A percentile compares a stretch with the other conserved stretches of the same genome.
phyloP scores from a whole-genome alignment of 92 coral and sea anemone genomes.

The Parazoanthus swiftii region DNA sequence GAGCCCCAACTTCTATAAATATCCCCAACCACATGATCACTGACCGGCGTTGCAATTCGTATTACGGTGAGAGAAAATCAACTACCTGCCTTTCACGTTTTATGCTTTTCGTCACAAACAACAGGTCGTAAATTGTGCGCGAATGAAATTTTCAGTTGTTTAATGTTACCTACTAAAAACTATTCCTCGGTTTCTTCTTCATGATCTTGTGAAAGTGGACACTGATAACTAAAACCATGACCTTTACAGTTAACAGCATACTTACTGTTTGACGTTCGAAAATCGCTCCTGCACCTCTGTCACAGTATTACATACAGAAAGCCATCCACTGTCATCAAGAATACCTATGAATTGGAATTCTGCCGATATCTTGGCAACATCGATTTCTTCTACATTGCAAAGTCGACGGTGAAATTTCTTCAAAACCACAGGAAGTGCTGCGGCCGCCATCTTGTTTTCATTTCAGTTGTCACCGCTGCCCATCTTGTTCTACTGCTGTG shows the following conservation, averaged over 20 bases:
- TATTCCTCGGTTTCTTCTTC: background rate
- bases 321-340: slow-evolving; percentile 44
- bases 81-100: background rate
- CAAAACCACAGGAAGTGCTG: slow-evolving; percentile 71
- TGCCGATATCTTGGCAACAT: slow-evolving; percentile 49
- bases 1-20: no score
- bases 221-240: no score
- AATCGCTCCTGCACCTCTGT: slow-evolving; percentile 41
- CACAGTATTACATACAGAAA: slow-evolving; percentile 29
- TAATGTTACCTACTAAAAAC: background rate
- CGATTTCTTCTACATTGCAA: background rate
- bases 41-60: background rate
- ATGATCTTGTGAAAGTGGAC: background rate
- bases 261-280: slow-evolving; percentile 48
- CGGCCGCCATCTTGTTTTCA: slow-evolving; percentile 77
- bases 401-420: slow-evolving; percentile 57
- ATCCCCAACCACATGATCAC: background rate
- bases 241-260: background rate
- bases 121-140: background rate
- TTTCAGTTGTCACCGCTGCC: slow-evolving; percentile 17
- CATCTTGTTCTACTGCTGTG: background rate
- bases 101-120: background rate
- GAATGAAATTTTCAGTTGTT: no score
- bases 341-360: slow-evolving; percentile 54
- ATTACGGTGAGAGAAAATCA: no score